phyloP scores from a whole-genome alignment of 1,140 invertebrate genomes.

The Andricus grossulariae region DNA sequence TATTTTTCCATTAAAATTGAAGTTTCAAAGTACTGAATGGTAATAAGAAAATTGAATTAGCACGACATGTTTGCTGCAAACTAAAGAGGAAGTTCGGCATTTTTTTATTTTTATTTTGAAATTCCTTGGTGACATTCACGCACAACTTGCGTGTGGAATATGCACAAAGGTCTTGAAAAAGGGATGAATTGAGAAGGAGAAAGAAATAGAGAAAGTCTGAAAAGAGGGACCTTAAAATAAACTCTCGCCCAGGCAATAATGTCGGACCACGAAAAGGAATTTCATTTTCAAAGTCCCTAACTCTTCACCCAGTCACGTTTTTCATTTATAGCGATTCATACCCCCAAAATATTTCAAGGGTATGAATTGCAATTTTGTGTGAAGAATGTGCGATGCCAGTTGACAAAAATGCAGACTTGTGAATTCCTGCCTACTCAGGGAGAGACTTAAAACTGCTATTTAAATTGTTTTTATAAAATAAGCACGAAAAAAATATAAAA shows the following conservation, averaged over 20 bases:
- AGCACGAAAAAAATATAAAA: too few relatives aligned
- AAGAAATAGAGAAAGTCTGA: conserved; percentile 35
- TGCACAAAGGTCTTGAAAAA: conserved; percentile 34
- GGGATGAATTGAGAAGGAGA: not conserved
- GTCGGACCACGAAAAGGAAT: conserved; percentile 30
- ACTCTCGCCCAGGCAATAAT: conserved; percentile 51
- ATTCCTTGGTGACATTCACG: not conserved
- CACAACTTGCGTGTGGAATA: conserved; percentile 26
- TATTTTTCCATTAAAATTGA: not conserved
- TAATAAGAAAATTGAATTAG: not conserved
- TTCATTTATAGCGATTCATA: not conserved
- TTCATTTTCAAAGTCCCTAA: not conserved
- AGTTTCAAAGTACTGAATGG: not conserved
- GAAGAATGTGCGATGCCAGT: not conserved
- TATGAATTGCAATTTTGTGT: not conserved
- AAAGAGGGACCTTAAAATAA: conserved; percentile 54
- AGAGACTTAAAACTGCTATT: too few relatives aligned
- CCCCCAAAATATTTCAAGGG: not conserved
- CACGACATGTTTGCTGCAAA: not conserved
- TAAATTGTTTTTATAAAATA: too few relatives aligned
- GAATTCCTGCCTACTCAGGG: too few relatives aligned
- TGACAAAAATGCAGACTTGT: too few relatives aligned
- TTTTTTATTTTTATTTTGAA: not conserved
- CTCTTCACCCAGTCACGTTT: not conserved
- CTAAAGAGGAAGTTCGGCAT: not conserved